These are phyloP conservation scores for Myzus persicae DNA, from an alignment of 1,140 invertebrate species.

Conservation along the genomic window DNA sequence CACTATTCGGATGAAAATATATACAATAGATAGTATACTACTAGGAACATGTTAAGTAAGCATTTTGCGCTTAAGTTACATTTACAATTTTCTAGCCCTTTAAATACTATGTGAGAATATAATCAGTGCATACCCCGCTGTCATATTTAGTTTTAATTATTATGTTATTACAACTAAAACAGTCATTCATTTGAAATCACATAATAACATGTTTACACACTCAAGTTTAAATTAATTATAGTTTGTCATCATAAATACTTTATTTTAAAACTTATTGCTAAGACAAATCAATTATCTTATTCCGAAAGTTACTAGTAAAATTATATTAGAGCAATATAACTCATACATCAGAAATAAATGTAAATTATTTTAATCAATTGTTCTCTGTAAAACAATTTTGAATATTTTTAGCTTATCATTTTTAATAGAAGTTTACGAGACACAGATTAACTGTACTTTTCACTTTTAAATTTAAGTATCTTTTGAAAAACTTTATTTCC, in stretches of 20 bases:
- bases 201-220: background rate
- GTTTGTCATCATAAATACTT: conserved; percentile 7
- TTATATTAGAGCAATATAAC: background rate
- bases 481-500: background rate
- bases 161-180: background rate
- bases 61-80: background rate
- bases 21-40: background rate
- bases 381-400: background rate
- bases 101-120: background rate
- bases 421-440: background rate
- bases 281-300: background rate
- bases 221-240: background rate
- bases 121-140: background rate
- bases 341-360: background rate
- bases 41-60: background rate
- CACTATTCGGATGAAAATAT: background rate
- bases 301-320: background rate
- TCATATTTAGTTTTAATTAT: background rate
- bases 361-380: background rate
- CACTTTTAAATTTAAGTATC: background rate
- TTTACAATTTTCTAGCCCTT: background rate
- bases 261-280: background rate
- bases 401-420: background rate
- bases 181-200: conserved; percentile 14
- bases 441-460: conserved; percentile 8